Base-by-base conservation (phyloP, 2,888 invertebrate species). In the Dusona sp. region DNA sequence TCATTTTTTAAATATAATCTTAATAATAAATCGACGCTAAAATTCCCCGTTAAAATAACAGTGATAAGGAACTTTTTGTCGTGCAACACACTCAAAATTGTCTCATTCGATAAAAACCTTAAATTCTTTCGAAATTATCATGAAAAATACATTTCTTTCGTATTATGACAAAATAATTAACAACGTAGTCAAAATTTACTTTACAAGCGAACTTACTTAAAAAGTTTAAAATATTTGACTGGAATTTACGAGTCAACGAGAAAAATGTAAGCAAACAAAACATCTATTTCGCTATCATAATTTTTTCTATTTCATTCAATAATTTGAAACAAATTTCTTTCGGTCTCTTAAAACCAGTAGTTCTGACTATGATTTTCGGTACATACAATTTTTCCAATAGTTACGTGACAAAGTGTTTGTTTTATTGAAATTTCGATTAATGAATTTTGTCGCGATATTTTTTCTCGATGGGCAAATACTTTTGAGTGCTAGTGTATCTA, bases 401-500 rank as follows among this genome's bases (percentile, higher is more conserved):
- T 61, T 29, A 16, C 25, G 4, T 1, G 1, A 29, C 16, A 13
- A 61, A 16, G 13, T 29, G 4, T 3, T 25, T 8, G 25, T 2
- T 61, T 29, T 16, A 61, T 29, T 16, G 16, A 61, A 61, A 61
- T 16, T 61, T 16, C 9, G 25, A 57, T 25, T 22, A 11, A 57
- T 22, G 11, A 13, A 25, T 57, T 57, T 25, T 25, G 3, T 57
- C 13, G 9, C 9, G 11, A 25, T 16, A 45, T n/a, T 51, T 25
- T 29, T 57, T 57, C 22, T 25, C 4, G 13, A 29, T 61, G 13
- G 29, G 16, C 61, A 2, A n/a, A 29, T 61, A 61, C 61, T 61
- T 61, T 61, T 61, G 61, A 61, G 61, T 61, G 29, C 29, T 16
- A 1, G 29, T 61, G 61, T 68, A 45, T 67, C 48, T 51, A 38